These are phyloP conservation scores for Peromyscus attwateri DNA, from an alignment of 2,797 vertebrate genomes.

Conservation along the genomic window DNA sequence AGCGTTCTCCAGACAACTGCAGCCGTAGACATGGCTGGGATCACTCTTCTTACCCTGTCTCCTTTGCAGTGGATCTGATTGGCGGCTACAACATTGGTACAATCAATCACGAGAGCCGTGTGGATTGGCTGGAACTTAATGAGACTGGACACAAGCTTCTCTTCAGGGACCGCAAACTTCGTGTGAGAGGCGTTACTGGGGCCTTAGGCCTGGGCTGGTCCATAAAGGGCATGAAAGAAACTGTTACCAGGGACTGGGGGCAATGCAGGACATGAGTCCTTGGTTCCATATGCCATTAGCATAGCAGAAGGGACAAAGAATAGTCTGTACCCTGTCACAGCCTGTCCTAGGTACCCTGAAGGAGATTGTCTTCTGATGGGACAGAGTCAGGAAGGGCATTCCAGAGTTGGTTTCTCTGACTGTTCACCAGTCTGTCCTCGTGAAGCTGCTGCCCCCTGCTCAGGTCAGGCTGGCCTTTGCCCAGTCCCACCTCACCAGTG, in stretches of 20 bases:
- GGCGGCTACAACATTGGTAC: conserved; percentile 92
- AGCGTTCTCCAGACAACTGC: neutral
- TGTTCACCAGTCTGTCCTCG: neutral
- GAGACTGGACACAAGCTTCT: conserved; percentile 97
- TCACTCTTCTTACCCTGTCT: neutral
- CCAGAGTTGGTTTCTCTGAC: conserved; percentile 2
- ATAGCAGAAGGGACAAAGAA: conserved; percentile 11
- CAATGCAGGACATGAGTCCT: neutral
- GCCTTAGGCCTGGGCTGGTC: neutral
- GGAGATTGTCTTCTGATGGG: neutral
- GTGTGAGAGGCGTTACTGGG: conserved; percentile 89
- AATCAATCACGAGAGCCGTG: conserved; percentile 94
- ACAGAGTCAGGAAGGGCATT: neutral
- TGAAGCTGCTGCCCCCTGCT: neutral
- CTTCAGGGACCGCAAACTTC: conserved; percentile 97
- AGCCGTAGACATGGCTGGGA: neutral
- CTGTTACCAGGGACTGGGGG: neutral
- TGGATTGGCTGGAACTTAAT: conserved; percentile 98
- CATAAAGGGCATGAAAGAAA: neutral
- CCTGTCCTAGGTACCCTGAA: neutral
- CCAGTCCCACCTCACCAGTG: neutral
- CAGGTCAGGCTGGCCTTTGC: neutral
- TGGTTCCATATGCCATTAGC: neutral
- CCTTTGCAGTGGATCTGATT: conserved; percentile 92
- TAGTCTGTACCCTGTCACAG: neutral